Percentiles rank a stretch among this genome's conserved stretches.
These are phyloP conservation scores for Baryphthengus martii DNA, from an alignment of 2,113 vertebrate genomes.

Conservation along the genomic window DNA sequence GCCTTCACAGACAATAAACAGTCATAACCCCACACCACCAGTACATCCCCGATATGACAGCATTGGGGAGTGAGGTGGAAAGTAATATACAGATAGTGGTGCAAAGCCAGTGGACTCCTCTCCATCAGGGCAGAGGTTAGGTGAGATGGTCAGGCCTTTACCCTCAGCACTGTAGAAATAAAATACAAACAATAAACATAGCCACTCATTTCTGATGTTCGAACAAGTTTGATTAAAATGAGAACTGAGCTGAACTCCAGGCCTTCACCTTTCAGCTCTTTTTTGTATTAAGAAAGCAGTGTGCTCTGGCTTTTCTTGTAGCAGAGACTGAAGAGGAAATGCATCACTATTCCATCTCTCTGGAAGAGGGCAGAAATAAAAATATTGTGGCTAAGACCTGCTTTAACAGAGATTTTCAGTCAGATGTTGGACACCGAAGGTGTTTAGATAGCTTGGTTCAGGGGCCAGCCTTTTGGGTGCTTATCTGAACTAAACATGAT, in stretches of 20 bases:
- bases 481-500: conserved; percentile 13
- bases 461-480: neutral
- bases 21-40: neutral
- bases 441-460: conserved; percentile 31
- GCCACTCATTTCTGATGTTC: neutral
- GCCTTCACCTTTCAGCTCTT: neutral
- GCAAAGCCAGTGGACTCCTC: neutral
- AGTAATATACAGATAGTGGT: neutral
- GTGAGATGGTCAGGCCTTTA: neutral
- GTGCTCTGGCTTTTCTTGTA: neutral
- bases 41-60: neutral
- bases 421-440: conserved; percentile 23
- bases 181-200: neutral
- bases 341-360: neutral
- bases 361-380: conserved; percentile 13
- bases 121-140: neutral
- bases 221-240: neutral
- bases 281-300: neutral
- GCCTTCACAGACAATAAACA: neutral
- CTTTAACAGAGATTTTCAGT: conserved; percentile 32
- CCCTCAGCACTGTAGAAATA: neutral
- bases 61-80: neutral
- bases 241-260: neutral
- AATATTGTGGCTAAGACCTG: neutral
- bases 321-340: neutral